These are phyloP conservation scores for Ornithoptera alexandrae DNA, from an alignment of 2,888 invertebrate species.

Conservation along the genomic window DNA sequence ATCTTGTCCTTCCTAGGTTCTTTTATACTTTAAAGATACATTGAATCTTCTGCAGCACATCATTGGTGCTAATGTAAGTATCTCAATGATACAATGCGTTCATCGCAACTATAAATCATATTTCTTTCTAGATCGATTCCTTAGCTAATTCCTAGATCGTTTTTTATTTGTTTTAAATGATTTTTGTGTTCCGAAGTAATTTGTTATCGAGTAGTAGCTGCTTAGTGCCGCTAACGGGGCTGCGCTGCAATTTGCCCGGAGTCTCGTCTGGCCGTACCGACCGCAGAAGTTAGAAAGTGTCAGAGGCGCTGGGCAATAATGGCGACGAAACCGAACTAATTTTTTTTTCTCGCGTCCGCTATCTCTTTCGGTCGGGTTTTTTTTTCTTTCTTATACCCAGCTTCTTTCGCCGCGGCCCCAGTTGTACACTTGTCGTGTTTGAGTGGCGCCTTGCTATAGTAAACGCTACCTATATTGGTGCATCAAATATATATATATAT, in stretches of 20 bases:
- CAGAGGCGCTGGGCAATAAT: conserved; percentile 37
- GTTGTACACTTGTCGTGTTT: conserved; percentile 50
- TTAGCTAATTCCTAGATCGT: too few relatives aligned
- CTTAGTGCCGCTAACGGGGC: background rate
- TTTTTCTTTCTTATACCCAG: conserved; percentile 33
- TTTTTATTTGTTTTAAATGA: too few relatives aligned
- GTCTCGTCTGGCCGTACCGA: conserved; percentile 31
- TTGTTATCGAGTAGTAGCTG: too few relatives aligned
- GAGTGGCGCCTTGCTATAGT: conserved; percentile 48
- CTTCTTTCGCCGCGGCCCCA: conserved; percentile 32
- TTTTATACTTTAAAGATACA: too few relatives aligned
- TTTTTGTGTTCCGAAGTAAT: too few relatives aligned
- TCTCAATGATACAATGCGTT: too few relatives aligned
- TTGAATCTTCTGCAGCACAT: too few relatives aligned
- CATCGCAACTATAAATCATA: too few relatives aligned
- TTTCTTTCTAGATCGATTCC: too few relatives aligned
- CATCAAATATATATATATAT: too few relatives aligned
- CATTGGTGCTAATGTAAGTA: too few relatives aligned
- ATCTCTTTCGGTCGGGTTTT: conserved; percentile 29
- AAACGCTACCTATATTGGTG: background rate
- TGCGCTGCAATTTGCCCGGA: conserved; percentile 33
- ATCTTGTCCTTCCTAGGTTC: too few relatives aligned
- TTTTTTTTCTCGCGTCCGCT: conserved; percentile 32
- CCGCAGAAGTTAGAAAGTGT: conserved; percentile 39
- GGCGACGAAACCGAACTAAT: conserved; percentile 18